Evolutionary conservation across 2,888 invertebrate species (phyloP).

Genomic region (Theretra japonica): DNA sequence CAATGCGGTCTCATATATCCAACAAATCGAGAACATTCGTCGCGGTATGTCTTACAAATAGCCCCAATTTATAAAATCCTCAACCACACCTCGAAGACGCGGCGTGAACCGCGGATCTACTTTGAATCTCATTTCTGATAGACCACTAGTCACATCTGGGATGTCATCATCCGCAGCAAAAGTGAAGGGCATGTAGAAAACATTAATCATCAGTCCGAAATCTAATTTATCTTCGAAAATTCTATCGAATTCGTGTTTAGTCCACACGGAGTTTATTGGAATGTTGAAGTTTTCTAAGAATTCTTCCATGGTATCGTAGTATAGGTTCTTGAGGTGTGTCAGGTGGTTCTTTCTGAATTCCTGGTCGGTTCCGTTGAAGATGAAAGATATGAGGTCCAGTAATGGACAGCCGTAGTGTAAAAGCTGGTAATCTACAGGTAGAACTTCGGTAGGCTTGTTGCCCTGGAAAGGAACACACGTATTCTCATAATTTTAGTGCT

Average conservation of each 20-base stretch:
- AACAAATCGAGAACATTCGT: conserved; percentile 11
- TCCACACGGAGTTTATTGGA: conserved; percentile 49
- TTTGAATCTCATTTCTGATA: conserved; percentile 41
- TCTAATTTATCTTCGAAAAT: conserved; percentile 52
- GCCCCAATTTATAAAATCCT: conserved; percentile 54
- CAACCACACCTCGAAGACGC: conserved; percentile 50
- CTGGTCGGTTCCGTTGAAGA: conserved; percentile 53
- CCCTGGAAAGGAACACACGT: conserved; percentile 30
- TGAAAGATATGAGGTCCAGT: conserved; percentile 54
- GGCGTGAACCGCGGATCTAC: conserved; percentile 47
- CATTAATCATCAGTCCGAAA: conserved; percentile 52
- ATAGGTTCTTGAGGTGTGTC: conserved; percentile 52
- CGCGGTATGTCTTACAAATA: conserved; percentile 40
- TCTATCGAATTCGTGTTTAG: conserved; percentile 53
- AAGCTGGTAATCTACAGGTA: conserved; percentile 35
- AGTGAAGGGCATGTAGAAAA: conserved; percentile 51
- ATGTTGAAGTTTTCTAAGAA: conserved; percentile 56
- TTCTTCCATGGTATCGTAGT: conserved; percentile 49
- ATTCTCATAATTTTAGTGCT: neutral
- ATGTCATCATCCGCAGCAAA: conserved; percentile 52
- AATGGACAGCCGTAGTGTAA: conserved; percentile 34
- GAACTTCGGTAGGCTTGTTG: conserved; percentile 24
- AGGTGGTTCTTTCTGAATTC: conserved; percentile 55
- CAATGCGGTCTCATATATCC: conserved; percentile 20
- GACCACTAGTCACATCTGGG: conserved; percentile 45